phyloP scores from a whole-genome alignment of 2,797 vertebrate genomes.

The Todus mexicanus region DNA sequence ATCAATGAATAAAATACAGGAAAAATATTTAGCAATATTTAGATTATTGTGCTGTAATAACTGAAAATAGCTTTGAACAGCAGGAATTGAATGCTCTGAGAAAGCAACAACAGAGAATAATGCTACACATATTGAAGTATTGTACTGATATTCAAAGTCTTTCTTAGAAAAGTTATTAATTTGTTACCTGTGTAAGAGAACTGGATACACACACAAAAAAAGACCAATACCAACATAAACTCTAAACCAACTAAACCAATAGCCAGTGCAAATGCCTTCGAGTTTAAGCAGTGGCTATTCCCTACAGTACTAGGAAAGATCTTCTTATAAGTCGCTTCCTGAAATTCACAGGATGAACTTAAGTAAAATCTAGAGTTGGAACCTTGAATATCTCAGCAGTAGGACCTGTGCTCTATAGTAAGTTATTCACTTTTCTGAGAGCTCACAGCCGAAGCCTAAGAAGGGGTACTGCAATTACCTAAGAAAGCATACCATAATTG shows the following conservation, averaged over 20 bases:
- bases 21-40: not conserved
- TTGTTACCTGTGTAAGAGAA: not conserved
- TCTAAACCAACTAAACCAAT: not conserved
- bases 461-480: too few relatives aligned
- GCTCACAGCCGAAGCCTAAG: not conserved
- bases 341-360: not conserved
- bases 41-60: not conserved
- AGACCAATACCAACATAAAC: not conserved
- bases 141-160: not conserved
- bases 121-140: not conserved
- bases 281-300: not conserved
- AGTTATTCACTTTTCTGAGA: not conserved
- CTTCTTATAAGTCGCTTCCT: not conserved
- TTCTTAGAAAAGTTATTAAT: not conserved
- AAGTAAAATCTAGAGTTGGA: not conserved
- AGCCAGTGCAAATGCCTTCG: not conserved
- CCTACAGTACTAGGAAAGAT: not conserved
- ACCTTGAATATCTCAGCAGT: not conserved
- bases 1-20: not conserved
- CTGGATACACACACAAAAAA: not conserved
- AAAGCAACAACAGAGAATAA: not conserved
- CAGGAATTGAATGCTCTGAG: not conserved
- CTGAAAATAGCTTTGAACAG: not conserved
- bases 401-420: not conserved
- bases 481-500: not conserved